Base-by-base conservation (phyloP, 2,888 invertebrate species). In the Oegoconia quadripuncta region DNA sequence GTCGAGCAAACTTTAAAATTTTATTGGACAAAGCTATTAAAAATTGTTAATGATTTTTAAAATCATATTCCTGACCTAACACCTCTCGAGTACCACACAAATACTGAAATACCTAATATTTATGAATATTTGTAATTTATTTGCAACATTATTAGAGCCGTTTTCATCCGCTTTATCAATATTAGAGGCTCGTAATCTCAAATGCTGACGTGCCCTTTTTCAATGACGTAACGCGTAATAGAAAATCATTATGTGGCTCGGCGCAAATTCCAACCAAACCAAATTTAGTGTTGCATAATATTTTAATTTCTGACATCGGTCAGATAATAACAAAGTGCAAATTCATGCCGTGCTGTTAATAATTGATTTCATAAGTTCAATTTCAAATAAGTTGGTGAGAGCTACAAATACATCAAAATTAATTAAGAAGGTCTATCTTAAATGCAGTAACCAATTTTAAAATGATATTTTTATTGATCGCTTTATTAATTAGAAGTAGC, bases 161-260 rank as follows among this genome's bases (percentile, higher is more conserved):
- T 44, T 50, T 44, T 42, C 44, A 51, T 49, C 44, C 34, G 34
- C 30, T 36, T 46, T 52, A 52, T 52, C 52, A 46, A 18, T 12
- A 41, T 26, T 33, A 30, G 17, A 31, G n/a, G 34, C 18, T 15
- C 11, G 41, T 41, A 42, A 45, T 50, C 49, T 41, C 34, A 25
- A 37, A 35, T 30, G 26, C 32, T 34, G 29, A 14, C 41, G 22
- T 48, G 50, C 50, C 50, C 48, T 50, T 44, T 46, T 35, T 37
- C 36, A 12, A 2, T 44, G 44, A 41, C 36, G 43, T 43, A 46
- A 39, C 26, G 35, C 36, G 20, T 6, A 37, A 41, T 37, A 34
- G 39, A 41, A 45, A 45, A 41, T 35, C 35, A 42, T 43, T 45
- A 40, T 41, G 12, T 23, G 27, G 30, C 20, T 37, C 20, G 25